phyloP scores from a whole-genome alignment of 2,797 vertebrate species.

The Serranus cabrilla region DNA sequence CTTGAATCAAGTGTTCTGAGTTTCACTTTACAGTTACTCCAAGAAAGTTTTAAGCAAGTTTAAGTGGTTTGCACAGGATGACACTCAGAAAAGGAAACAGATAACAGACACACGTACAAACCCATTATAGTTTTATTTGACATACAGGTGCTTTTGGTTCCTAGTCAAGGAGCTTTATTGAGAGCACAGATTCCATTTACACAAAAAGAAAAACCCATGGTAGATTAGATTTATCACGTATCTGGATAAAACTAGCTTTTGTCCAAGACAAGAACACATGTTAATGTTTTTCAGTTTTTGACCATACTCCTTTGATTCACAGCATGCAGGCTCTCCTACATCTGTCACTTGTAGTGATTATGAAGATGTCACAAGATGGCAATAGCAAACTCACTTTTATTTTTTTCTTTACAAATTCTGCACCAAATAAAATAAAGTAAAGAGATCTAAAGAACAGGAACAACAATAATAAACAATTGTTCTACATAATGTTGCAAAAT shows the following conservation, averaged over 20 bases:
- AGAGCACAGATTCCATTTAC: constrained; percentile 81
- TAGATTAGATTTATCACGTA: constrained; percentile 60
- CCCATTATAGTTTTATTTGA: constrained; percentile 90
- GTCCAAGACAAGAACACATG: constrained; percentile 64
- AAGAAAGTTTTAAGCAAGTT: not conserved
- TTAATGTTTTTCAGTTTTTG: constrained; percentile 64
- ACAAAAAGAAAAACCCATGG: constrained; percentile 73
- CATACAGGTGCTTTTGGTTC: constrained; percentile 86
- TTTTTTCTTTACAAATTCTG: constrained; percentile 74
- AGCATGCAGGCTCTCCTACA: constrained; percentile 66
- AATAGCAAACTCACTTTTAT: constrained; percentile 72
- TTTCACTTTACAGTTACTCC: not conserved
- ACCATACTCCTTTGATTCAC: constrained; percentile 54
- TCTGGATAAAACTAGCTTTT: constrained; percentile 67
- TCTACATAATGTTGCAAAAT: constrained; percentile 87
- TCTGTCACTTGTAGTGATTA: constrained; percentile 59
- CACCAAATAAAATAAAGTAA: constrained; percentile 74
- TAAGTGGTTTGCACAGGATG: not conserved
- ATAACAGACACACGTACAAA: constrained; percentile 78
- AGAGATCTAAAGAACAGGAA: constrained; percentile 83
- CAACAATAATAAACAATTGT: constrained; percentile 78
- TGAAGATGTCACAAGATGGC: constrained; percentile 62
- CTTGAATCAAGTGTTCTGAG: not conserved
- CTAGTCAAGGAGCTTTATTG: constrained; percentile 83
- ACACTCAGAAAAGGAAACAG: constrained; percentile 14